Conservation (phyloP, 1,140 invertebrate genomes). For the Chymomyza costata region DNA sequence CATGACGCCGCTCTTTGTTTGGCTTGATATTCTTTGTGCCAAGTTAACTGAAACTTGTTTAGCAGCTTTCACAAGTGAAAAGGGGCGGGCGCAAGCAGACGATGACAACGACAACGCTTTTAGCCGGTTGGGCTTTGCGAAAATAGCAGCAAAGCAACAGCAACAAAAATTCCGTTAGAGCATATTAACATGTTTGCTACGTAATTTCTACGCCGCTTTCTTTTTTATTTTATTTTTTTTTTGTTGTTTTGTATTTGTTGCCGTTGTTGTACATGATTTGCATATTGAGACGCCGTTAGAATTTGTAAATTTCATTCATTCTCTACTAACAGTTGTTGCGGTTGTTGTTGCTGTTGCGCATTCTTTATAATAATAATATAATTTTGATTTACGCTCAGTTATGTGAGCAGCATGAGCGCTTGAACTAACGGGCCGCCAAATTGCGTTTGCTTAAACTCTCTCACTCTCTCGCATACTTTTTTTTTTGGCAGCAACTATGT, state of each 20-base stretch:
- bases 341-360: conserved; percentile 10
- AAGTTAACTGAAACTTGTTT: conserved; percentile 35
- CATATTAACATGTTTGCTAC: conserved; percentile 63
- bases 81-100: conserved; percentile 9
- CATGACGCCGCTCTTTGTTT: conserved; percentile 11
- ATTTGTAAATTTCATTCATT: conserved; percentile 61
- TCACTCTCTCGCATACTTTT: conserved; percentile 10
- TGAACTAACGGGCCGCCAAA: conserved; percentile 22
- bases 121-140: conserved; percentile 52
- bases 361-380: conserved; percentile 37
- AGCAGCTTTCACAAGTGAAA: conserved; percentile 63
- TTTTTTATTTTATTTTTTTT: too few species aligned
- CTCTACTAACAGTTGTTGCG: conserved; percentile 4
- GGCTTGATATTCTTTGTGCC: conserved; percentile 48
- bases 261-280: conserved; percentile 34
- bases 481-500: too few species aligned
- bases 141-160: conserved; percentile 15
- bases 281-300: conserved; percentile 57
- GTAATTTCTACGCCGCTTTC: conserved; percentile 69
- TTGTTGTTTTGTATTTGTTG: too few species aligned
- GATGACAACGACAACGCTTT: too few species aligned
- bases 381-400: conserved; percentile 43
- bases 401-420: conserved; percentile 29
- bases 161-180: conserved; percentile 55
- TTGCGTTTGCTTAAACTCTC: neutral